Base-by-base conservation (phyloP, 2,797 vertebrate species). In the Poecile montanus region DNA sequence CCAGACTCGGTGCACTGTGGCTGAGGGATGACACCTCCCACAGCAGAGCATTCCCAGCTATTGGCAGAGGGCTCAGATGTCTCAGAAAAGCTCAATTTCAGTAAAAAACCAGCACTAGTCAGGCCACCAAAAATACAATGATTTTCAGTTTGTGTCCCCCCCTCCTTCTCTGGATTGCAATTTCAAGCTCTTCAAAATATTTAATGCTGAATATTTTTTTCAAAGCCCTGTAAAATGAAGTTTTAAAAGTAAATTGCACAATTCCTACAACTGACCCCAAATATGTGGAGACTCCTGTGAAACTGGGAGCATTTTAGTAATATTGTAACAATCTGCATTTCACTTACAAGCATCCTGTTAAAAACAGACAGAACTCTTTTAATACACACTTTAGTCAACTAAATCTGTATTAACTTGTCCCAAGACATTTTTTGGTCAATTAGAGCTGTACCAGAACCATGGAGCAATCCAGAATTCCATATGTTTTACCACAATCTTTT, bases 401-500 rank as follows among this genome's bases (percentile, higher is more conserved):
- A 26, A 87, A 62, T 62, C 56, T 67, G 16, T 18, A 68, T 75
- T 65, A 36, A 25, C 17, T 60, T 63, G 21, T 79, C 27, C 76
- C 26, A 34, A 53, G 32, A n/a, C 18, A 38, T 20, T 88, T 38
- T 88, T 32, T 5, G 16, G 16, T 45, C 4, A 4, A 17, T 63
- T 48, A 85, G 74, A 87, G 6, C 27, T 68, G 21, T 4, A 29
- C 16, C 38, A 85, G 45, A 34, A 79, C 26, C 7, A 88, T 2
- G 20, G 45, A 89, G 12, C 54, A 70, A 42, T 15, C 58, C 74
- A 82, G 13, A 88, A 92, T 53, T 87, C 60, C 18, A 3, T 13
- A 58, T 32, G n/a, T 81, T 91, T 72, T 91, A 74, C 47, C 60
- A 73, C 44, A 58, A 30, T 53, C 76, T 89, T 95, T 96, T 94